Evolutionary conservation across 1,140 invertebrate genomes (phyloP).

Genomic region (Campoletis sonorensis): DNA sequence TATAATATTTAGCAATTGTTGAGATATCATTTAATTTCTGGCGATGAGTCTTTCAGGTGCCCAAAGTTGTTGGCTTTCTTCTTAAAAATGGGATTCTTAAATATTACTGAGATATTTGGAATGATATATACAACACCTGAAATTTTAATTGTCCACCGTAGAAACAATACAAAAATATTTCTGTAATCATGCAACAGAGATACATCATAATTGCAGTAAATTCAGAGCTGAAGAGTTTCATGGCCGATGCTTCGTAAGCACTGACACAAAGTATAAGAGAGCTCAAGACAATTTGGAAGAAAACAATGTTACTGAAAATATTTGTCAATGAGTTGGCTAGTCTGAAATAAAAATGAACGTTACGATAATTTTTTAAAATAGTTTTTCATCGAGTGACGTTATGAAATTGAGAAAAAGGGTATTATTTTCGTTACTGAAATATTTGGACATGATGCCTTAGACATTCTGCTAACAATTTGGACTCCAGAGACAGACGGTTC

Average conservation of each 20-base stretch:
- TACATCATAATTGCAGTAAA: constrained; percentile 6
- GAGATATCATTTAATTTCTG: too few relatives aligned
- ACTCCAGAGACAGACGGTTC: not conserved
- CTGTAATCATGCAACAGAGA: constrained; percentile 36
- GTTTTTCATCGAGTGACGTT: not conserved
- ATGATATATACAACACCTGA: constrained; percentile 22
- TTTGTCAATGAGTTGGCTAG: constrained; percentile 29
- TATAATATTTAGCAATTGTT: too few relatives aligned
- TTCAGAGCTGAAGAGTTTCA: not conserved
- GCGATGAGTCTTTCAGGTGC: too few relatives aligned
- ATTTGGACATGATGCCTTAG: constrained; percentile 43
- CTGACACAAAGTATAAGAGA: constrained; percentile 33
- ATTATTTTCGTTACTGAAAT: constrained; percentile 32
- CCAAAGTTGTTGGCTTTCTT: too few relatives aligned
- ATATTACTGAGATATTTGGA: too few relatives aligned
- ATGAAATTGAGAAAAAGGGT: not conserved
- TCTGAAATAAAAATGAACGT: constrained; percentile 10
- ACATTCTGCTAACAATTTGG: constrained; percentile 15
- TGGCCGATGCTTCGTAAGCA: constrained; percentile 28
- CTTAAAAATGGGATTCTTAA: too few relatives aligned
- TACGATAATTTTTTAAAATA: too few relatives aligned
- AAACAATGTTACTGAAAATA: constrained; percentile 32
- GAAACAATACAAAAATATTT: constrained; percentile 34
- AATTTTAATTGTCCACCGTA: constrained; percentile 26
- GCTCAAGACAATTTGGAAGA: constrained; percentile 43